Evolutionary conservation across 2,888 invertebrate genomes (phyloP), one percentile per base, ranked within the genome.

Genomic region (Melinopterus prodromus): DNA sequence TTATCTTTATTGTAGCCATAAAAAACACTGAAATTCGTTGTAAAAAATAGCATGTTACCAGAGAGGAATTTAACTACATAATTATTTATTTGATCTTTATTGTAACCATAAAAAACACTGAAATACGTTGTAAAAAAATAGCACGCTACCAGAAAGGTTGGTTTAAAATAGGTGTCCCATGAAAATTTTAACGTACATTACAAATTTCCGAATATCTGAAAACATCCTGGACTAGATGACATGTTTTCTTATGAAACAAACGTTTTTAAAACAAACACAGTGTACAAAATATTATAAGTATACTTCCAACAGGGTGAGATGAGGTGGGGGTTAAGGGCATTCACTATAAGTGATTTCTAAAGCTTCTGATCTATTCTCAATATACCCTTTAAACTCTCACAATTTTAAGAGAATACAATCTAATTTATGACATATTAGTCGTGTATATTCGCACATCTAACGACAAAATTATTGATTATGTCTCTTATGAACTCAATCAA

Each of bases 311-410:
- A 71, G 71, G 71, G 71, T 15, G 26, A 71, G 71, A 71, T 26
- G 15, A 37, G 53, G 53, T 53, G 12, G 53, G 53, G 53, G 53
- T 53, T 53, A 53, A 53, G 74, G 74, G 16, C 74, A 74, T 74
- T 74, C 74, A 26, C 74, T 74, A 74, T 26, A 74, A 74, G 74
- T 74, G 35, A 36, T 35, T n/a, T 74, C 74, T 36, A 74, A 74
- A 35, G 35, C 71, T 53, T 53, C 53, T 53, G 53, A 2, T 53
- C 7, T 53, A 53, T 53, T 53, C 12, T 53, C 12, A 53, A 12
- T 53, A 53, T 53, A 53, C 53, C 53, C 53, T 53, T 53, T 53
- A 53, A 53, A 53, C 53, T 53, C 53, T 53, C 53, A 53, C 53
- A 53, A 53, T 7, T 53, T 53, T 12, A 53, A 1, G 12, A 53